phyloP scores from a whole-genome alignment of 2,888 invertebrate genomes.

The Gymnosoma rotundatum region DNA sequence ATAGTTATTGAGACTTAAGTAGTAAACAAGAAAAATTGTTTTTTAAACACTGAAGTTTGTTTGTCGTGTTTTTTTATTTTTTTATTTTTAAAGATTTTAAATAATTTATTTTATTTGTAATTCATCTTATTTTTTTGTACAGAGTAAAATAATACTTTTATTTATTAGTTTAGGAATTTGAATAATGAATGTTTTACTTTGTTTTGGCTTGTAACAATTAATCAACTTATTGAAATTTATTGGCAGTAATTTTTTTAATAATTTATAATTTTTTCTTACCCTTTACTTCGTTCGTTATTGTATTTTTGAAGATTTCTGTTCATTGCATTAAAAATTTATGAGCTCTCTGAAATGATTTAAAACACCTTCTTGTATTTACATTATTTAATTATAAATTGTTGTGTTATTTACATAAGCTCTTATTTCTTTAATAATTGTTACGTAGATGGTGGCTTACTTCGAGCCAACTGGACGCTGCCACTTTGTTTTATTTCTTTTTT shows the following conservation, averaged over 20 bases:
- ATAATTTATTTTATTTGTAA: not conserved
- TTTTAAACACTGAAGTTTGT: not conserved
- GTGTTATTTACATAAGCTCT: too few relatives aligned
- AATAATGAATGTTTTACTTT: conserved; percentile 55
- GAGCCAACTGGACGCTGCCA: too few relatives aligned
- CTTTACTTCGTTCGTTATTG: too few relatives aligned
- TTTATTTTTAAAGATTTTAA: not conserved
- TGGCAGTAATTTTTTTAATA: conserved; percentile 52
- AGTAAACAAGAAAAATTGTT: too few relatives aligned
- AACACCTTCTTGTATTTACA: conserved; percentile 51
- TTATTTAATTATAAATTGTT: conserved; percentile 5
- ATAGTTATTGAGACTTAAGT: too few relatives aligned
- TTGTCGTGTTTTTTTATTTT: not conserved
- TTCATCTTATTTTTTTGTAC: conserved; percentile 16
- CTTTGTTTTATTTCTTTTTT: too few relatives aligned
- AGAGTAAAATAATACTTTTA: conserved; percentile 29
- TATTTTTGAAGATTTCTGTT: not conserved
- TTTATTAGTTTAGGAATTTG: conserved; percentile 15
- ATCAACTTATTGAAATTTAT: too few relatives aligned
- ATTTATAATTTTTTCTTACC: too few relatives aligned
- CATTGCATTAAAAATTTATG: conserved; percentile 38
- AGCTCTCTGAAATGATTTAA: conserved; percentile 59
- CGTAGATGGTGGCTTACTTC: too few relatives aligned
- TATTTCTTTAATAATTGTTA: too few relatives aligned
- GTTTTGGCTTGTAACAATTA: conserved; percentile 51